Percentiles rank a stretch among this genome's conserved stretches.
phyloP scores from a whole-genome alignment of 2,888 invertebrate species.

The Marasmarcha lunaedactyla region DNA sequence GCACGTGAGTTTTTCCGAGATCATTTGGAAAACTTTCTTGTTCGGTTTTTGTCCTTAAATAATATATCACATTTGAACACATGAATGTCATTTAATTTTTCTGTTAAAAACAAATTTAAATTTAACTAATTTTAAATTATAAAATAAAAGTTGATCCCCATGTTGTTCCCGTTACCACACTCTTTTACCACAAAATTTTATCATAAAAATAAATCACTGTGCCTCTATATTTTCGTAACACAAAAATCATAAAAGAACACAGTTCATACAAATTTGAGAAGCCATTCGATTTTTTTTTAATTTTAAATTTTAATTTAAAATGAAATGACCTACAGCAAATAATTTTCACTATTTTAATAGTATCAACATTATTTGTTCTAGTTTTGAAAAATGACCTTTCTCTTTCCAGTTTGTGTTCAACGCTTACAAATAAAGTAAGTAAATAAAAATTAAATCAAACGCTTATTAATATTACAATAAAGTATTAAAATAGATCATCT shows the following conservation, averaged over 20 bases:
- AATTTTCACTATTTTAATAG: too few relatives aligned
- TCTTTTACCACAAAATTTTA: too few relatives aligned
- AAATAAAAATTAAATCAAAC: not conserved
- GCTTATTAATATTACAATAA: not conserved
- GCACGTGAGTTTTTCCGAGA: constrained; percentile 61
- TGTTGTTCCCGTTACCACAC: constrained; percentile 27
- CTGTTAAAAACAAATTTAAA: constrained; percentile 26
- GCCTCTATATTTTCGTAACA: too few relatives aligned
- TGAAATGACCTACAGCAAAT: too few relatives aligned
- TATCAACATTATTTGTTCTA: too few relatives aligned
- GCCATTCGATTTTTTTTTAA: too few relatives aligned
- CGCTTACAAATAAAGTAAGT: not conserved
- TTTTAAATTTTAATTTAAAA: too few relatives aligned
- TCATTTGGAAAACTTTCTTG: constrained; percentile 67
- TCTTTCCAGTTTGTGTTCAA: too few relatives aligned
- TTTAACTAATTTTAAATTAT: constrained; percentile 19
- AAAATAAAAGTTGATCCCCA: constrained; percentile 30
- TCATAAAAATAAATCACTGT: too few relatives aligned
- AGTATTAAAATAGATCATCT: constrained; percentile 20
- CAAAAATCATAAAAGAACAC: too few relatives aligned
- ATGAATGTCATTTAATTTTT: constrained; percentile 42
- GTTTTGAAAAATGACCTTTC: too few relatives aligned
- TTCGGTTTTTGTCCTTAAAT: constrained; percentile 50
- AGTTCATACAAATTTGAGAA: too few relatives aligned
- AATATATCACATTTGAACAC: constrained; percentile 70